A percentile compares a stretch with the other conserved stretches of the same genome.
These are phyloP conservation scores for Chiridota heheva DNA, from an alignment of 35 echinoderm and acorn worm species.

Conservation along the genomic window DNA sequence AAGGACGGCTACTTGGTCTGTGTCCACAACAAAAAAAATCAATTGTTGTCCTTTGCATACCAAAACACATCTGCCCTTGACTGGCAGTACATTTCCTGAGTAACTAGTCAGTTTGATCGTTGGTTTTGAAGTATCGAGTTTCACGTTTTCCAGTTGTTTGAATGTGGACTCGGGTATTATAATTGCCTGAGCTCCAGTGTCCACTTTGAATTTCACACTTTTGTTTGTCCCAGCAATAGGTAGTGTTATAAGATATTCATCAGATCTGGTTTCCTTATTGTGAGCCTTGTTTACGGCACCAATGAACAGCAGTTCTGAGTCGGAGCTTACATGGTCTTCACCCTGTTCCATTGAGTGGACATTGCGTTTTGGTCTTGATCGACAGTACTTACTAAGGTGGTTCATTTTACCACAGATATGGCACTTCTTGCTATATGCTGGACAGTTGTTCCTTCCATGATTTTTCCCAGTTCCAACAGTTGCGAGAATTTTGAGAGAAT, in stretches of 20 bases:
- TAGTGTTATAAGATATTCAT: background rate
- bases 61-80: conserved; percentile 7
- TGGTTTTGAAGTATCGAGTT: background rate
- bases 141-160: conserved; percentile 17
- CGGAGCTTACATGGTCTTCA: background rate
- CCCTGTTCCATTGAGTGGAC: conserved; percentile 5
- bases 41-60: background rate
- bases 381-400: conserved; percentile 22
- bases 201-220: background rate
- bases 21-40: conserved; percentile 14
- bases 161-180: conserved; percentile 1
- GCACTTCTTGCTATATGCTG: conserved; percentile 38
- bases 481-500: too few species aligned
- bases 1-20: background rate
- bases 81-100: conserved; percentile 7
- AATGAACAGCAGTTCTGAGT: background rate
- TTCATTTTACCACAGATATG: conserved; percentile 32
- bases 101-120: conserved; percentile 23
- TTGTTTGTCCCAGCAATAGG: background rate
- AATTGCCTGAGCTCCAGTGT: conserved; percentile 9
- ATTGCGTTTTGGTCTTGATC: background rate
- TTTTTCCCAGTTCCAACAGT: conserved; percentile 36
- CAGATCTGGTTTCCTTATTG: background rate
- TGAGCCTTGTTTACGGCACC: background rate
- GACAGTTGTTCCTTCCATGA: conserved; percentile 14